A percentile compares a stretch with the other conserved stretches of the same genome.
These are phyloP conservation scores for Cryptoblepharus egeriae DNA, from an alignment of 2,797 vertebrate species.

Conservation along the genomic window DNA sequence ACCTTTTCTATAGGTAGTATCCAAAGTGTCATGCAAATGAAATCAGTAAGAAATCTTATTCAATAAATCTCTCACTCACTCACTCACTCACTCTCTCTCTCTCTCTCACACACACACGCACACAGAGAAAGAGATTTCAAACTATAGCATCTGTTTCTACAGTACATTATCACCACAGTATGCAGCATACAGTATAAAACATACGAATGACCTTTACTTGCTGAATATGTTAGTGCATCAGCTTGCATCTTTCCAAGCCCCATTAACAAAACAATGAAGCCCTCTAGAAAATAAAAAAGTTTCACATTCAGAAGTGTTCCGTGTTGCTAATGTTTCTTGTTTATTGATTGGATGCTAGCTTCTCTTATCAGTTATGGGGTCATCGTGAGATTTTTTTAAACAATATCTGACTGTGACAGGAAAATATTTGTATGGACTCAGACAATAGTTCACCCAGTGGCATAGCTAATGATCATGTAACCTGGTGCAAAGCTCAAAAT, in stretches of 20 bases:
- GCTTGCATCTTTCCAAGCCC: neutral
- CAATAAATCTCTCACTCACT: too few relatives aligned
- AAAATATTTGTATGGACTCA: neutral
- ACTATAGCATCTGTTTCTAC: neutral
- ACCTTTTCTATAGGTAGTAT: neutral
- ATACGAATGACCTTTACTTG: neutral
- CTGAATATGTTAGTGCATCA: neutral
- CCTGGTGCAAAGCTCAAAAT: too few relatives aligned
- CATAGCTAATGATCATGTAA: too few relatives aligned
- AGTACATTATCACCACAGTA: neutral
- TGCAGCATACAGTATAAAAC: neutral
- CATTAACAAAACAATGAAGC: neutral
- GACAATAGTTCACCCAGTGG: neutral
- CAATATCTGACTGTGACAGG: conserved; percentile 5
- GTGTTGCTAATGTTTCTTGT: neutral
- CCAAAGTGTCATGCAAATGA: neutral
- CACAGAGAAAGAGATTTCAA: neutral
- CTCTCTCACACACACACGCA: neutral
- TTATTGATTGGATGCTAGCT: neutral
- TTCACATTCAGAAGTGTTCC: neutral
- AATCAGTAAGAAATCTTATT: neutral
- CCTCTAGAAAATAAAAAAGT: neutral
- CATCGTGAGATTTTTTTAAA: conserved; percentile 8
- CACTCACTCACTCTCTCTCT: too few relatives aligned
- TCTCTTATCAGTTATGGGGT: neutral